These are phyloP conservation scores for Drosophila takahashii DNA, from an alignment of 1,140 invertebrate species.

Conservation along the genomic window DNA sequence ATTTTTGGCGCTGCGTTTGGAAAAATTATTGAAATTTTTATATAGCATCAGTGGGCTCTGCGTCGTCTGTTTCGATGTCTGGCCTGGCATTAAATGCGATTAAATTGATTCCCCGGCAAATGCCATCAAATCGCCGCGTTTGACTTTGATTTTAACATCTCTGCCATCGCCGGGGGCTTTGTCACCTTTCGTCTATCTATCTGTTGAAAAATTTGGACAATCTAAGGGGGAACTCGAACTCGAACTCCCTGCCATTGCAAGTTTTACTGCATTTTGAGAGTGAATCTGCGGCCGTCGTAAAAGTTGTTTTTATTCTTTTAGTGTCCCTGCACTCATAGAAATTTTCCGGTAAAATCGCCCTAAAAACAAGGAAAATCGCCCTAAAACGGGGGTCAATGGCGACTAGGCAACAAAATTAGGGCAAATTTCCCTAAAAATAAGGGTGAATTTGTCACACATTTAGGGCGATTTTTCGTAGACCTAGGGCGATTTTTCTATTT, in stretches of 20 bases:
- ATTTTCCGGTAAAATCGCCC: no score
- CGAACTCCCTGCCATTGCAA: slow-evolving; percentile 41
- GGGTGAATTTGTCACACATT: no score
- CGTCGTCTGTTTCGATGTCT: slow-evolving; percentile 47
- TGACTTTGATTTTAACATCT: slow-evolving; percentile 72
- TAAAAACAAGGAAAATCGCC: no score
- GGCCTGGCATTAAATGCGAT: slow-evolving; percentile 78
- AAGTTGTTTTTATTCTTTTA: slow-evolving; percentile 79
- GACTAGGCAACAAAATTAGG: no score
- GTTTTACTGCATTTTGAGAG: slow-evolving; percentile 78
- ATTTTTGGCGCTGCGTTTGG: slow-evolving; percentile 51
- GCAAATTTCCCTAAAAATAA: no score
- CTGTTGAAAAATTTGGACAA: not conserved
- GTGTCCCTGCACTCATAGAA: slow-evolving; percentile 65
- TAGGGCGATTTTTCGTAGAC: no score
- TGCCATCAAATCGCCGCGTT: slow-evolving; percentile 68
- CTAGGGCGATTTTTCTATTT: no score
- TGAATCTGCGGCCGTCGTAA: slow-evolving; percentile 61
- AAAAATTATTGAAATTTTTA: slow-evolving; percentile 79
- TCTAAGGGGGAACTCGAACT: no score
- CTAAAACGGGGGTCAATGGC: no score
- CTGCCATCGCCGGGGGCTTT: slow-evolving; percentile 33
- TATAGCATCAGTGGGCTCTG: slow-evolving; percentile 39
- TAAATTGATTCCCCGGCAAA: slow-evolving; percentile 77
- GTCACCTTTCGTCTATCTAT: slow-evolving; percentile 49